Evolutionary conservation across 2,888 invertebrate genomes (phyloP).

Genomic region (Phortica magna): DNA sequence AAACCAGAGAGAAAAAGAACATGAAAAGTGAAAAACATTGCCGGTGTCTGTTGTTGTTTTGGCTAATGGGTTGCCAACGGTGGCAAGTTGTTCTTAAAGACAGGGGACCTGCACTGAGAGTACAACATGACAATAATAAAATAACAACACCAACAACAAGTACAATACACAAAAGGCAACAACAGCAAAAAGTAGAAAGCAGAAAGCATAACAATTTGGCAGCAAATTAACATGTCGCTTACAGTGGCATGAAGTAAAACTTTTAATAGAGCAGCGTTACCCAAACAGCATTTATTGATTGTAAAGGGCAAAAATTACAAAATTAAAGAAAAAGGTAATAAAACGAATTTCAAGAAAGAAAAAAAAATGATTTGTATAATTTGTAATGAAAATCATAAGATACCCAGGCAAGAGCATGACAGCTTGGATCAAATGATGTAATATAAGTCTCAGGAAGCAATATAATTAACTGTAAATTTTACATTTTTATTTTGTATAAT

Average conservation of each 20-base stretch:
- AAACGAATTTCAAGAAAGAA: neutral
- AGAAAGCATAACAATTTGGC: slow-evolving; percentile 34
- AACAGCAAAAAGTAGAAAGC: slow-evolving; percentile 8
- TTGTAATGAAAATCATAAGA: neutral
- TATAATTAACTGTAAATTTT: too few relatives aligned
- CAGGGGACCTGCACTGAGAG: neutral
- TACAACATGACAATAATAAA: neutral
- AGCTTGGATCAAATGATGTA: too few relatives aligned
- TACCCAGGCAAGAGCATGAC: too few relatives aligned
- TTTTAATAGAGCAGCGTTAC: slow-evolving; percentile 26
- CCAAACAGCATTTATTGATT: slow-evolving; percentile 4
- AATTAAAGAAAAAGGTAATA: neutral
- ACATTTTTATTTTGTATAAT: too few relatives aligned
- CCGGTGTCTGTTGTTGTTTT: slow-evolving; percentile 1
- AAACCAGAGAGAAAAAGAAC: neutral
- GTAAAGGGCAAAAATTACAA: neutral
- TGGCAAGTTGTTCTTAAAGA: neutral
- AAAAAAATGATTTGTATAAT: neutral
- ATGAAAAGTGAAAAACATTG: slow-evolving; percentile 7
- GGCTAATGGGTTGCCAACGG: neutral
- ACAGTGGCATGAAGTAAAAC: slow-evolving; percentile 16
- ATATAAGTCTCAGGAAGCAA: too few relatives aligned
- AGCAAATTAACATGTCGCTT: slow-evolving; percentile 37
- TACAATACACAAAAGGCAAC: slow-evolving; percentile 16
- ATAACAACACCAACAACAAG: slow-evolving; percentile 23